These are phyloP conservation scores for Takifugu bimaculatus DNA, from an alignment of 2,113 vertebrate species.

Conservation along the genomic window DNA sequence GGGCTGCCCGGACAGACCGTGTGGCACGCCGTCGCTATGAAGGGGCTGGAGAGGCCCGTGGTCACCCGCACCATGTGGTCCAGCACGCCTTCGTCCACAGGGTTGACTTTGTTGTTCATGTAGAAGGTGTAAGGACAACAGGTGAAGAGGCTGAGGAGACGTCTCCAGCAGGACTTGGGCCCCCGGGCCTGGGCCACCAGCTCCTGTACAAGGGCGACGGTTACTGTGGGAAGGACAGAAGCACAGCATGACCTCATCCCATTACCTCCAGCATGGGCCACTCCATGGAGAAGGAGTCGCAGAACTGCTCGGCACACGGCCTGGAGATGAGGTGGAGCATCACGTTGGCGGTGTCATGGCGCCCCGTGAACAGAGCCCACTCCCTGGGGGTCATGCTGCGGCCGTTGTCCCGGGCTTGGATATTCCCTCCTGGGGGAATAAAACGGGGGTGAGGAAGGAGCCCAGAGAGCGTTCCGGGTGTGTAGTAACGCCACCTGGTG, in stretches of 20 bases:
- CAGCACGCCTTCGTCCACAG: too few species aligned
- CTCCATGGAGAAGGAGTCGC: conserved; percentile 80
- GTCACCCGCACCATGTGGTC: too few species aligned
- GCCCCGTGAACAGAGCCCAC: conserved; percentile 92
- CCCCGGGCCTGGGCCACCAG: conserved; percentile 69
- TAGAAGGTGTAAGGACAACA: conserved; percentile 70
- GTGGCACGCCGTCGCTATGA: too few species aligned
- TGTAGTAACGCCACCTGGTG: too few species aligned
- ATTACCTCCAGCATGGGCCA: conserved; percentile 79
- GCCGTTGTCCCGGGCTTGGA: conserved; percentile 80
- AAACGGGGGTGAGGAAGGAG: too few species aligned
- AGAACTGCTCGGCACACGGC: conserved; percentile 88
- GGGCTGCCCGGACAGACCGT: too few species aligned
- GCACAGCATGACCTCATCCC: neutral
- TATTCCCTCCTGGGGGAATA: conserved; percentile 77
- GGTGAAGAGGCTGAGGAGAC: conserved; percentile 54
- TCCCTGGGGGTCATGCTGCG: conserved; percentile 82
- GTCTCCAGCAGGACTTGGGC: conserved; percentile 79
- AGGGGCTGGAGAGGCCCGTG: too few species aligned
- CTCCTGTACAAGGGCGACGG: conserved; percentile 54
- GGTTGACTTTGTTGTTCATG: conserved; percentile 63
- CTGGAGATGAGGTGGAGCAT: conserved; percentile 82
- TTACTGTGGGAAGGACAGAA: neutral
- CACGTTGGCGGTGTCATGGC: conserved; percentile 78
- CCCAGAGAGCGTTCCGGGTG: too few species aligned